Percentiles rank a stretch among this genome's conserved stretches.
phyloP scores from a whole-genome alignment of 2,888 invertebrate species.

The Drosophila flavopinicola region DNA sequence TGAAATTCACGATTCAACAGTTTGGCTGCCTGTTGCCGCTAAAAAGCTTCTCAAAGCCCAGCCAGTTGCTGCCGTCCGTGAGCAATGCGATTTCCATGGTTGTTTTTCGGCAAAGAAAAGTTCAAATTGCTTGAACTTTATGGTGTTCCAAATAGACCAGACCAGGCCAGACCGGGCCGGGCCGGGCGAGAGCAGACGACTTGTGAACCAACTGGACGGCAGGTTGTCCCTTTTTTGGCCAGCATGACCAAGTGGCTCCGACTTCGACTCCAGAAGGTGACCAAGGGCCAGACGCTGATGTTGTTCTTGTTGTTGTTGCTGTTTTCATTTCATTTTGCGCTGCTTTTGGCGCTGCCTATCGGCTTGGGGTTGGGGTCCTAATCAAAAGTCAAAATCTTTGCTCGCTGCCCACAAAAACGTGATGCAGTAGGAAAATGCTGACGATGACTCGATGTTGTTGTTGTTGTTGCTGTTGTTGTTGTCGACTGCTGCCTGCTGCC shows the following conservation, averaged over 20 bases:
- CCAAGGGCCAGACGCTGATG: conserved; percentile 57
- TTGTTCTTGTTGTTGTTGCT: too few species aligned
- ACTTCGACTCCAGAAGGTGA: conserved; percentile 26
- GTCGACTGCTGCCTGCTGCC: conserved; percentile 31
- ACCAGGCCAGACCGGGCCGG: too few species aligned
- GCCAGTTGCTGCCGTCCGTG: conserved; percentile 47
- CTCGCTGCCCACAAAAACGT: conserved; percentile 78
- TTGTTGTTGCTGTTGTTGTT: conserved; percentile 1
- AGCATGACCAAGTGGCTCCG: conserved; percentile 42
- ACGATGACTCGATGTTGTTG: conserved; percentile 64
- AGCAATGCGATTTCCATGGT: conserved; percentile 60
- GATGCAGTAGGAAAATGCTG: conserved; percentile 83
- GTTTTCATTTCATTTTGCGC: conserved; percentile 16
- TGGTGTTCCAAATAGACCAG: conserved; percentile 77
- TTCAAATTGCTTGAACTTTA: conserved; percentile 78
- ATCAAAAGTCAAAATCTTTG: conserved; percentile 81
- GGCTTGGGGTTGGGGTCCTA: conserved; percentile 32
- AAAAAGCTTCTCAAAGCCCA: neutral
- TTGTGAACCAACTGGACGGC: conserved; percentile 51
- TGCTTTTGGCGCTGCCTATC: conserved; percentile 35
- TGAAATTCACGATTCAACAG: conserved; percentile 74
- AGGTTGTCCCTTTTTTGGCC: conserved; percentile 76
- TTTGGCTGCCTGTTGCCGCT: conserved; percentile 48
- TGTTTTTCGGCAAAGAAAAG: conserved; percentile 57
- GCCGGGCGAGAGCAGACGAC: too few species aligned